Conservation (phyloP, 1,140 invertebrate species). For the Euwallacea fornicatus region DNA sequence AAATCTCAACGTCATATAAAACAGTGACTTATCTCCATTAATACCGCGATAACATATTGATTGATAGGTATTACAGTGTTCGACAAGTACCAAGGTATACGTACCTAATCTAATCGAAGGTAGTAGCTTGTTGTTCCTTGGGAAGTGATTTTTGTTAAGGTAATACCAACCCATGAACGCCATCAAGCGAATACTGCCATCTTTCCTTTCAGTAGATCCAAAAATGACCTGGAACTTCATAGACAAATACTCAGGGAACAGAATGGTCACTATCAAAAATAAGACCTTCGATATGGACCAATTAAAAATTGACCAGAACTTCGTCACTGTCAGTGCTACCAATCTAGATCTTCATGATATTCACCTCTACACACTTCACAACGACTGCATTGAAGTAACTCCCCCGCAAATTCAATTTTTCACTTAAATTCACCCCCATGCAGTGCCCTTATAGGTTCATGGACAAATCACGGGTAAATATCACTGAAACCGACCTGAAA, state of each 20-base stretch:
- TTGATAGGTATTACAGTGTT: no score
- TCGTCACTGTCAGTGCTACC: constrained; percentile 21
- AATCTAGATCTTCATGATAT: constrained; percentile 18
- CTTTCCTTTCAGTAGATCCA: no score
- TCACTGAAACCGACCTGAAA: constrained; percentile 24
- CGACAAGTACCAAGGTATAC: no score
- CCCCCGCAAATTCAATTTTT: not conserved
- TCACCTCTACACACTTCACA: constrained; percentile 39
- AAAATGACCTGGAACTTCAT: constrained; percentile 39
- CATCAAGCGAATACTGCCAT: no score
- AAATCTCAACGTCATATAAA: no score
- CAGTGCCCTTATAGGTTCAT: constrained; percentile 43
- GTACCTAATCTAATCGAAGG: no score
- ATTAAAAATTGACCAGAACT: constrained; percentile 40
- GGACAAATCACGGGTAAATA: constrained; percentile 24
- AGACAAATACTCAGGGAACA: constrained; percentile 41
- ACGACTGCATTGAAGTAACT: constrained; percentile 41
- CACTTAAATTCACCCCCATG: constrained; percentile 9
- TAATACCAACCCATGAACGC: no score
- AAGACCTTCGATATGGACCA: constrained; percentile 36
- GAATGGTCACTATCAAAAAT: constrained; percentile 32
- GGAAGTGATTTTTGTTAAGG: no score
- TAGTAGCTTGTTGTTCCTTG: no score
- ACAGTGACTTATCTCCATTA: no score
- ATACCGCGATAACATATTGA: no score